Base-by-base conservation (phyloP, 2,113 vertebrate genomes). In the Terrapene triunguis region DNA sequence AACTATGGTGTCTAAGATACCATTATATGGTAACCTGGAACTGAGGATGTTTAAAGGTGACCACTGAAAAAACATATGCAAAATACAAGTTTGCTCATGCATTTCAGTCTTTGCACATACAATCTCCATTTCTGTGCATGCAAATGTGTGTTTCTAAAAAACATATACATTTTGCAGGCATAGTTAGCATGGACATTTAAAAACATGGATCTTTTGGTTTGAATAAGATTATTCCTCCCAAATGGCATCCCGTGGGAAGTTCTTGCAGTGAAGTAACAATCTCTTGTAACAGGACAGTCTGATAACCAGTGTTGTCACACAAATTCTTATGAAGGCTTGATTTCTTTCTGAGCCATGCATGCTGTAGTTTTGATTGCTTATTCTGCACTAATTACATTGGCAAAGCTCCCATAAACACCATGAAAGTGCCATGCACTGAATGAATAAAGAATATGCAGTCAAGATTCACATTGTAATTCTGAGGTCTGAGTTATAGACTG, bases 21-120 rank as follows among this genome's bases (percentile, higher is more conserved):
- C 69, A 72, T 14, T 72, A 29, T 7, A 2, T 11, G 3, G 78
- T 85, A 54, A 89, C 54, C 42, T 62, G 80, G 32, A 57, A 1
- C 48, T 85, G 0, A 29, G 32, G 21, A 54, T 32, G 3, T 32
- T 87, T 19, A 55, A 47, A 4, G 62, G 24, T 29, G 69, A 55
- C 13, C 83, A 85, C 0, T 0, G 22, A 85, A 89, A 89, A 78
- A 2, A 16, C 8, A 12, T 3, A 57, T 0, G 0, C 6, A 69
- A 76, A 10, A 83, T 5, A 48, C 5, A 83, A 80, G n/a, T 35
- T 84, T 59, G 27, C 44, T 74, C 50, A 12, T 4, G 17, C 13
- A 1, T 93, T 72, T 87, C 59, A 84, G 44, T 51, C 11, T 62
- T 74, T 19, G 32, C 24, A 51, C 10, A 82, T 51, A 53, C n/a